Evolutionary conservation across 2,888 invertebrate genomes (phyloP).

Genomic region (Tiphia femorata): DNA sequence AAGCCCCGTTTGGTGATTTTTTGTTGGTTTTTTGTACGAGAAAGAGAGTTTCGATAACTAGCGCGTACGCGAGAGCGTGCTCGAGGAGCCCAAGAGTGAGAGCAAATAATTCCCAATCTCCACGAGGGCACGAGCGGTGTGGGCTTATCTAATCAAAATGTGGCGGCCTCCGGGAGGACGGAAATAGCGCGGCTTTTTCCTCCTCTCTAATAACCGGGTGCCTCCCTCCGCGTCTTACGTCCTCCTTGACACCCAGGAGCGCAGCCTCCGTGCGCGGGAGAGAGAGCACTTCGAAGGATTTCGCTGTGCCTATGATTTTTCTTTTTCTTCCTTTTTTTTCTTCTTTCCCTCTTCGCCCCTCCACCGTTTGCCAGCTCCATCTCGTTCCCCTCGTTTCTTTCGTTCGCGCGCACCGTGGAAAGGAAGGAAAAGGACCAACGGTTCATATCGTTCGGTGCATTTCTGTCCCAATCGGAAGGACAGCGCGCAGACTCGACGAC

Average conservation of each 20-base stretch:
- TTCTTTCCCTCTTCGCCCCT: not conserved
- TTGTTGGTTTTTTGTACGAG: too few relatives aligned
- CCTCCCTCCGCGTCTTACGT: slow-evolving; percentile 50
- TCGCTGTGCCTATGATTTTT: slow-evolving; percentile 8
- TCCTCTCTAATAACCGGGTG: slow-evolving; percentile 49
- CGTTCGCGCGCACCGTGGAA: too few relatives aligned
- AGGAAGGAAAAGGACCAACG: too few relatives aligned
- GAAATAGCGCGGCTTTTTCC: slow-evolving; percentile 61
- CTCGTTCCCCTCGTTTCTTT: too few relatives aligned
- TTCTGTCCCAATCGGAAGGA: too few relatives aligned
- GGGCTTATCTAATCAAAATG: slow-evolving; percentile 57
- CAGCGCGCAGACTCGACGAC: too few relatives aligned
- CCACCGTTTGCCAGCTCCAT: not conserved
- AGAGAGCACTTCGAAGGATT: slow-evolving; percentile 32
- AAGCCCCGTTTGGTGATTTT: too few relatives aligned
- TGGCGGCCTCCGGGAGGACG: slow-evolving; percentile 54
- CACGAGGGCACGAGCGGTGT: slow-evolving; percentile 39
- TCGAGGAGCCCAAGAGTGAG: slow-evolving; percentile 19
- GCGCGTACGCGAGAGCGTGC: too few relatives aligned
- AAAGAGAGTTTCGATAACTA: too few relatives aligned
- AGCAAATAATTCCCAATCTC: slow-evolving; percentile 46
- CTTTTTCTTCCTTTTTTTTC: not conserved
- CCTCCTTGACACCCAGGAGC: slow-evolving; percentile 34
- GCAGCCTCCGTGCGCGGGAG: too few relatives aligned
- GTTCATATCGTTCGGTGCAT: too few relatives aligned